Conservation (phyloP, 2,888 invertebrate genomes). For the Synanthedon formicaeformis region DNA sequence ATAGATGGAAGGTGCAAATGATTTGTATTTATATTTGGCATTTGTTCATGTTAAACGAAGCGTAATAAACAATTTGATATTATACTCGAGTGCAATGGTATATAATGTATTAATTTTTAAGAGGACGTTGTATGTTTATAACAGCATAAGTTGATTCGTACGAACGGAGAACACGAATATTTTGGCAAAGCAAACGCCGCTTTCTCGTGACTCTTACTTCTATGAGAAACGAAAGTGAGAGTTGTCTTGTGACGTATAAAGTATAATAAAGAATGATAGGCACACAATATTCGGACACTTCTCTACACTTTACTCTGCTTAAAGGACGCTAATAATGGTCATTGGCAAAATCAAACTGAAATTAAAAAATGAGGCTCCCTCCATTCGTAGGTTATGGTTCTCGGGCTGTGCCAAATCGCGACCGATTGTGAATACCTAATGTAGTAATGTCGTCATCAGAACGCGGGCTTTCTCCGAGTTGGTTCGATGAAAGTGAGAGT, state of each 20-base stretch:
- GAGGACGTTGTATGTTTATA: no score
- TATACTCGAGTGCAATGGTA: no score
- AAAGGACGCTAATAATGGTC: background rate
- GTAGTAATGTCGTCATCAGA: slow-evolving; percentile 18
- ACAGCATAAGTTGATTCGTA: no score
- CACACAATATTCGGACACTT: slow-evolving; percentile 6
- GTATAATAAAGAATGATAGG: background rate
- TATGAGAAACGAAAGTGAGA: slow-evolving; percentile 32
- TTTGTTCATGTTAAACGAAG: no score
- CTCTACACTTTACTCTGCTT: slow-evolving; percentile 3
- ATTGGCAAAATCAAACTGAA: no score
- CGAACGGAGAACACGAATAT: background rate
- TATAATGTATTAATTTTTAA: no score
- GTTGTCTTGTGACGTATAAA: slow-evolving; percentile 13
- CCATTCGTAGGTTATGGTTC: no score
- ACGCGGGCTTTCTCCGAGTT: slow-evolving; percentile 22
- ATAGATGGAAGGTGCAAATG: no score
- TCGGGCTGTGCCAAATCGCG: background rate
- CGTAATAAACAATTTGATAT: no score
- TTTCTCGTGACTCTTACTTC: slow-evolving; percentile 19
- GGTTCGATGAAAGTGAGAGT: slow-evolving; percentile 30
- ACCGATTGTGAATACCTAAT: background rate
- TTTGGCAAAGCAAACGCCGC: slow-evolving; percentile 12
- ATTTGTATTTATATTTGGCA: no score
- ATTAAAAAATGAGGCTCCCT: no score